Evolutionary conservation across 2,113 vertebrate genomes (phyloP), one percentile per base, ranked within the genome.

Genomic region (Sardina pilchardus): DNA sequence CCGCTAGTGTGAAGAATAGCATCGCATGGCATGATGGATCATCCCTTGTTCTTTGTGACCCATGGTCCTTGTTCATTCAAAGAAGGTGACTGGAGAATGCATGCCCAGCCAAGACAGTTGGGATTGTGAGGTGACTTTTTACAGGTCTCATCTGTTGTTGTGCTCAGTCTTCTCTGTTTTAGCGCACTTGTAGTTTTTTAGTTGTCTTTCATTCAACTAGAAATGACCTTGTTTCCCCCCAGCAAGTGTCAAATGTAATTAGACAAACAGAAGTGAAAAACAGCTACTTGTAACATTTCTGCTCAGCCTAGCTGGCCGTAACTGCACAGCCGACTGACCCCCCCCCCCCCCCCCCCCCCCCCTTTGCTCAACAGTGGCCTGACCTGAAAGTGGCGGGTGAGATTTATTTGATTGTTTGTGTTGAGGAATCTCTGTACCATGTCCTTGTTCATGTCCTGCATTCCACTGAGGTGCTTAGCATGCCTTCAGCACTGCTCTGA

Each of bases 401-500:
- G 71, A 39, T 34, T 16, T 78, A 78, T 78, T 17, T 67, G 56
- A n/a, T 50, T 85, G 30, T 50, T 81, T 81, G 8, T 30, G 14
- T 44, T 90, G 83, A 48, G 88, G 9, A 48, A 87, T 88, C 85
- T 91, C 87, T 85, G 85, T 36, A 34, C 12, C 34, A 16, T 17
- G 71, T 81, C 81, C 85, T 83, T 82, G 87, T 89, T 85, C 88
- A 36, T 88, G 84, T 88, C 88, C 86, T 85, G 81, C 82, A 81
- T 90, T 90, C 83, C 82, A 26, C 84, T 80, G 83, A 85, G 88
- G 87, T 92, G 87, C 88, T 89, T 88, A 80, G 82, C 87, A 89
- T 90, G 47, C 84, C 16, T 83, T 53, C 78, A 17, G 36, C 17
- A 84, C 85, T 83, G 85, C 81, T 21, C 80, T 30, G 75, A 8